Evolutionary conservation across 2,797 vertebrate genomes (phyloP), one percentile per base, ranked within the genome.

Genomic region (Hylomyscus alleni): DNA sequence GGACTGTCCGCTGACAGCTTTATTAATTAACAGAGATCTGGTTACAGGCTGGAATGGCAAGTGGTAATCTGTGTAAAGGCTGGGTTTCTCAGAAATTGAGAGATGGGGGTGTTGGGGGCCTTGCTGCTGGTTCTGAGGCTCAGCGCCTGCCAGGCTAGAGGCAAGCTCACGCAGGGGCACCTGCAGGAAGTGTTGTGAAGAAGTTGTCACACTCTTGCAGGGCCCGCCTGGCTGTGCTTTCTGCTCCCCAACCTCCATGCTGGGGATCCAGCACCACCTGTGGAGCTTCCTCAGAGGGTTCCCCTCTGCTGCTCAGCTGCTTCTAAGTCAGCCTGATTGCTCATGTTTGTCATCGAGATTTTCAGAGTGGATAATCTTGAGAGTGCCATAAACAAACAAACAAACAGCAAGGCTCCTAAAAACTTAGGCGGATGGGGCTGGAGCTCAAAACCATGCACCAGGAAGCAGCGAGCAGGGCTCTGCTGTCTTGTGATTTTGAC

Each of bases 21-120:
- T 99, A 99, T 99, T 99, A 99, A 99, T 99, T 99, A 99, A 99
- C 99, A 58, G 99, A 99, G 99, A 99, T 99, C 99, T 98, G 98
- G 99, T 99, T 99, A 99, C 99, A 98, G 98, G 98, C 98, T 96
- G 97, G 97, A 97, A 98, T 96, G 96, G 98, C 97, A 93, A 93
- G 97, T 87, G 97, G 98, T 98, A 90, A 96, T 83, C 76, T 75
- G 97, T 92, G 84, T 96, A 93, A 95, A 97, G 97, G 76, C 95
- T 75, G 88, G 14, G 93, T 81, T 77, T 15, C 90, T 72, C 22
- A 0, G 56, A 78, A 90, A 97, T 95, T 81, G 96, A 89, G 98
- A 95, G 95, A 52, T 40, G 10, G 96, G 95, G 95, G 6, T 12
- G 3, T 60, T 2, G 34, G 91, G 34, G 56, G 50, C 92, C 77